phyloP scores from a whole-genome alignment of 2,888 invertebrate genomes.

The Drosophila nr. medialis region DNA sequence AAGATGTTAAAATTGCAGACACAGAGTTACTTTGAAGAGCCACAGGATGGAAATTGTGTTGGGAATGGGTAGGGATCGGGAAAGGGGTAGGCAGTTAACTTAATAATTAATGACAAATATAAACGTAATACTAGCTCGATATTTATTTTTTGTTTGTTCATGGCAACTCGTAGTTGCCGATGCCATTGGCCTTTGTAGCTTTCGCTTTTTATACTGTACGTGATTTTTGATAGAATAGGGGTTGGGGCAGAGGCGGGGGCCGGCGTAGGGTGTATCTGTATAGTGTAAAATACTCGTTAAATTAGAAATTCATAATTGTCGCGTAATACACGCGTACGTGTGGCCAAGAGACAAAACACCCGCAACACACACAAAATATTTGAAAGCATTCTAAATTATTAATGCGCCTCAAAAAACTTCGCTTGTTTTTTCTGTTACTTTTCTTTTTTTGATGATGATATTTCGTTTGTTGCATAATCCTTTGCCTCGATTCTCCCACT shows the following conservation, averaged over 20 bases:
- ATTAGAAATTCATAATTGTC: conserved; percentile 77
- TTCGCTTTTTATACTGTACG: conserved; percentile 80
- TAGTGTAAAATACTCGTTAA: conserved; percentile 30
- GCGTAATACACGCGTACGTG: conserved; percentile 64
- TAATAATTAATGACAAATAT: conserved; percentile 51
- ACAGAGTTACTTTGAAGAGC: conserved; percentile 31
- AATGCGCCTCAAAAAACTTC: conserved; percentile 66
- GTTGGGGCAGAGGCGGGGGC: not conserved
- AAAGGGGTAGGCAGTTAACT: not conserved
- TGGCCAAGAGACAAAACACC: conserved; percentile 14
- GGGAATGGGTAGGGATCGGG: conserved; percentile 24
- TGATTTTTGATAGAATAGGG: conserved; percentile 59
- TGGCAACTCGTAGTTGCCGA: conserved; percentile 64
- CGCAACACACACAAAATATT: conserved; percentile 46
- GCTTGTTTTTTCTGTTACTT: conserved; percentile 43
- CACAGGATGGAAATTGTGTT: conserved; percentile 14
- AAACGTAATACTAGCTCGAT: conserved; percentile 27
- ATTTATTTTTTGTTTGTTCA: conserved; percentile 15
- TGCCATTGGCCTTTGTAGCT: conserved; percentile 81
- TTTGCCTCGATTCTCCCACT: conserved; percentile 28
- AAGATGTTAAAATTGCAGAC: conserved; percentile 21
- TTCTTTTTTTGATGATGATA: conserved; percentile 60
- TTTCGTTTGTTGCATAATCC: conserved; percentile 76
- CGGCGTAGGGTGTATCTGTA: not conserved
- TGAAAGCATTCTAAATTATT: conserved; percentile 72